phyloP scores from a whole-genome alignment of 2,888 invertebrate genomes.

The Epinotia bilunana region DNA sequence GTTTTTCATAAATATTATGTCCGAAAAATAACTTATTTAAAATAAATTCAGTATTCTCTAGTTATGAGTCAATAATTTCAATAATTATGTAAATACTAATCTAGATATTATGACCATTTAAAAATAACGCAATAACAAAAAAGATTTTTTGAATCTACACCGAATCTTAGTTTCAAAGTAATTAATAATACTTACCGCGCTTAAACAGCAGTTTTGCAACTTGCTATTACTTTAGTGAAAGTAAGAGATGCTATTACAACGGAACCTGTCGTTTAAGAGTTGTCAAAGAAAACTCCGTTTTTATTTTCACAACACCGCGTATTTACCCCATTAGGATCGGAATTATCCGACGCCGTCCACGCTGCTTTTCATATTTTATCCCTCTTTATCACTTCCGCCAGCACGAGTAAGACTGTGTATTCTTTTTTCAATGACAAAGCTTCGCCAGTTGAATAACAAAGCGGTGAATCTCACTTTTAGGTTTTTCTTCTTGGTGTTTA shows the following conservation, averaged over 20 bases:
- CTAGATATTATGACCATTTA: too few relatives aligned
- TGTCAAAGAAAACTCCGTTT: slow-evolving; percentile 4
- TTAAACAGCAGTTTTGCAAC: neutral
- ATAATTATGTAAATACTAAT: too few relatives aligned
- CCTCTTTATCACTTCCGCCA: slow-evolving; percentile 67
- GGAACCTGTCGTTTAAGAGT: neutral
- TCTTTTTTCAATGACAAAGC: slow-evolving; percentile 74
- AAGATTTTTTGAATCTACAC: neutral
- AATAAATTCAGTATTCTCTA: too few relatives aligned
- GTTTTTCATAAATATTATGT: neutral
- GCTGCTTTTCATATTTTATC: slow-evolving; percentile 62
- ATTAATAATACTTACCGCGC: neutral
- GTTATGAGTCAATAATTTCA: too few relatives aligned
- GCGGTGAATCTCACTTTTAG: slow-evolving; percentile 67
- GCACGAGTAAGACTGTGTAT: slow-evolving; percentile 63
- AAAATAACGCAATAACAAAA: too few relatives aligned
- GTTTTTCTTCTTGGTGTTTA: slow-evolving; percentile 17
- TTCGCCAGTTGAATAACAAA: slow-evolving; percentile 71
- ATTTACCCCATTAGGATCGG: slow-evolving; percentile 33
- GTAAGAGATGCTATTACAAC: neutral
- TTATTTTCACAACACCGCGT: slow-evolving; percentile 11
- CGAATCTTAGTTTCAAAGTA: neutral
- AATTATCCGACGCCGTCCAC: slow-evolving; percentile 26
- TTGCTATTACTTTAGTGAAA: neutral
- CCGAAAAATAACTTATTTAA: too few relatives aligned